phyloP scores from a whole-genome alignment of 2,113 vertebrate genomes.

The Smithornis capensis region DNA sequence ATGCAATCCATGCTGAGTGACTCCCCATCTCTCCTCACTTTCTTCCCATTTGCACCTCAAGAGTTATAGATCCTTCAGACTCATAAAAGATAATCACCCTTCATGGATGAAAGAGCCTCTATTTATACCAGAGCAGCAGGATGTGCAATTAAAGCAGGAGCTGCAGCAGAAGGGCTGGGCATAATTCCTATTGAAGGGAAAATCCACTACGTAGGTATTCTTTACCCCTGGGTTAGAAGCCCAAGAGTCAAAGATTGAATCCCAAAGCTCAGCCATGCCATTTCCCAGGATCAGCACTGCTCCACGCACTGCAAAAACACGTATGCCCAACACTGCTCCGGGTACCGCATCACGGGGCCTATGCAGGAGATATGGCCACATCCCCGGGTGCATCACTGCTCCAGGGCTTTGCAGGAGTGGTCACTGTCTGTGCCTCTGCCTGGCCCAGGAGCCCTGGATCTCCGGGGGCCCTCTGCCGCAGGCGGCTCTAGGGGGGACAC shows the following conservation, averaged over 20 bases:
- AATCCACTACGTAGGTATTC: background rate
- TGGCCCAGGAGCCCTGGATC: background rate
- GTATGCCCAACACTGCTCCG: accelerated
- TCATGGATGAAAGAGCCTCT: constrained; percentile 70
- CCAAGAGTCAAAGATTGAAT: background rate
- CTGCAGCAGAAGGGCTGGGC: constrained; percentile 27
- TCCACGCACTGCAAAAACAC: accelerated
- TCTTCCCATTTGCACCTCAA: constrained; percentile 38
- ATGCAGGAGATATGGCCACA: background rate
- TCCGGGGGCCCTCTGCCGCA: background rate
- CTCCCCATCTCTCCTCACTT: constrained; percentile 17
- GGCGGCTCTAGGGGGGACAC: background rate
- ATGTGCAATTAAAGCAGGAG: constrained; percentile 61
- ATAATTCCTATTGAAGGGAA: background rate
- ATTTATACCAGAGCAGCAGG: constrained; percentile 46
- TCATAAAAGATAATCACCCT: constrained; percentile 74
- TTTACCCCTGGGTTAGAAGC: background rate
- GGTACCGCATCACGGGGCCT: accelerated
- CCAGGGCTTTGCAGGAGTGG: background rate
- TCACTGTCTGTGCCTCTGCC: background rate
- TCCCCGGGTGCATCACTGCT: background rate
- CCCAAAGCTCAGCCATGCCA: background rate
- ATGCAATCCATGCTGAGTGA: background rate
- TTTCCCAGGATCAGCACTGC: background rate
- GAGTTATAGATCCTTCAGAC: constrained; percentile 57